Evolutionary conservation across 2,888 invertebrate genomes (phyloP).

Genomic region (Agelastica alni): DNA sequence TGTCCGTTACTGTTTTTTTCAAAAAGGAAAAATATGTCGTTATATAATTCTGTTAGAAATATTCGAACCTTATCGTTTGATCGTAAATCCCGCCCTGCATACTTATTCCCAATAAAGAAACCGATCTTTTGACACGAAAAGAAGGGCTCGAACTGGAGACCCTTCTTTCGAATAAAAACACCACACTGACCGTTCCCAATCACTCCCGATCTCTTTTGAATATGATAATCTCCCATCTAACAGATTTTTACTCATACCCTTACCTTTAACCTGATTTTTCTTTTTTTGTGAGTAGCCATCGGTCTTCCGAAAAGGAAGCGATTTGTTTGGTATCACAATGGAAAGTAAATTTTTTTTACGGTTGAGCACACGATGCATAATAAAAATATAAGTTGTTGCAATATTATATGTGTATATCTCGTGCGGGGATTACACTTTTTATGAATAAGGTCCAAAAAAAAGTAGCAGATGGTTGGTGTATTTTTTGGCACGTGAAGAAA

Average conservation of each 20-base stretch:
- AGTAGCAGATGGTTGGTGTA: constrained; percentile 36
- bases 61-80: too few relatives aligned
- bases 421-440: constrained; percentile 33
- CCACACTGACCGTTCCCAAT: constrained; percentile 50
- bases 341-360: constrained; percentile 36
- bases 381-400: constrained; percentile 26
- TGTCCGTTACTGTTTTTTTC: too few relatives aligned
- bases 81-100: too few relatives aligned
- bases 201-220: constrained; percentile 49
- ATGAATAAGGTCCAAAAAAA: constrained; percentile 31
- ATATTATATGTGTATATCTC: constrained; percentile 22
- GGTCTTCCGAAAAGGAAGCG: constrained; percentile 26
- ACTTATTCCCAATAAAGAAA: constrained; percentile 46
- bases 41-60: too few relatives aligned
- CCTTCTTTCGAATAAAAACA: constrained; percentile 44
- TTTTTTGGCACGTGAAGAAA: constrained; percentile 40
- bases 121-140: constrained; percentile 50
- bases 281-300: constrained; percentile 32
- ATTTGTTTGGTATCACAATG: constrained; percentile 29
- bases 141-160: constrained; percentile 29
- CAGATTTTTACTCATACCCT: constrained; percentile 41
- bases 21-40: too few relatives aligned
- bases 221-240: constrained; percentile 51
- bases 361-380: constrained; percentile 34
- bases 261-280: constrained; percentile 36